These are phyloP conservation scores for Anguilla obscura DNA, from an alignment of 2,797 vertebrate genomes.

Conservation along the genomic window DNA sequence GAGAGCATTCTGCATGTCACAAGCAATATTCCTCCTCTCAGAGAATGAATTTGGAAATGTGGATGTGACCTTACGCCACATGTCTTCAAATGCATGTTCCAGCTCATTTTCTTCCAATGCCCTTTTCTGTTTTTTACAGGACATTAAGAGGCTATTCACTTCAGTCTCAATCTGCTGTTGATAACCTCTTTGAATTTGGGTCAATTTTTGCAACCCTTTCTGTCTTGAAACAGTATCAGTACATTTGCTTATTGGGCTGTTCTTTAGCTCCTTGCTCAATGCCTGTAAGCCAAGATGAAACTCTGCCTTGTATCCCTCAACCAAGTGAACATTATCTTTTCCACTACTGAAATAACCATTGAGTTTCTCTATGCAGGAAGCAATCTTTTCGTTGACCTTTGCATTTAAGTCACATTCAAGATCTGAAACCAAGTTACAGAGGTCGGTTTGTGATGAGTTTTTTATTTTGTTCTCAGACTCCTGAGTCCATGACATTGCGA, in stretches of 20 bases:
- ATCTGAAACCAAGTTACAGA: neutral
- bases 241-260: slow-evolving; percentile 22
- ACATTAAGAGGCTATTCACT: slow-evolving; percentile 49
- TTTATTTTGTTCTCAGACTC: slow-evolving; percentile 12
- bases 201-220: slow-evolving; percentile 29
- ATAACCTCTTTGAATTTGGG: slow-evolving; percentile 42
- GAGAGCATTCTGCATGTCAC: slow-evolving; percentile 18
- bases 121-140: slow-evolving; percentile 8
- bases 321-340: slow-evolving; percentile 46
- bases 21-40: neutral
- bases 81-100: slow-evolving; percentile 43
- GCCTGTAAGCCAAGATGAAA: slow-evolving; percentile 43
- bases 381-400: slow-evolving; percentile 3
- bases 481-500: slow-evolving; percentile 13
- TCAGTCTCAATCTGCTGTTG: slow-evolving; percentile 46
- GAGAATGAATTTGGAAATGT: slow-evolving; percentile 24
- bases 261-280: slow-evolving; percentile 50
- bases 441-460: neutral
- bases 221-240: slow-evolving; percentile 28
- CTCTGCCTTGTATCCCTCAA: slow-evolving; percentile 58
- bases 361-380: slow-evolving; percentile 29
- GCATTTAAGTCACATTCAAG: neutral
- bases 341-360: slow-evolving; percentile 45
- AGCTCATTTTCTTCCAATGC: slow-evolving; percentile 40
- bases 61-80: slow-evolving; percentile 44